Evolutionary conservation across 2,888 invertebrate species (phyloP).

Genomic region (Parnassius orleans): DNA sequence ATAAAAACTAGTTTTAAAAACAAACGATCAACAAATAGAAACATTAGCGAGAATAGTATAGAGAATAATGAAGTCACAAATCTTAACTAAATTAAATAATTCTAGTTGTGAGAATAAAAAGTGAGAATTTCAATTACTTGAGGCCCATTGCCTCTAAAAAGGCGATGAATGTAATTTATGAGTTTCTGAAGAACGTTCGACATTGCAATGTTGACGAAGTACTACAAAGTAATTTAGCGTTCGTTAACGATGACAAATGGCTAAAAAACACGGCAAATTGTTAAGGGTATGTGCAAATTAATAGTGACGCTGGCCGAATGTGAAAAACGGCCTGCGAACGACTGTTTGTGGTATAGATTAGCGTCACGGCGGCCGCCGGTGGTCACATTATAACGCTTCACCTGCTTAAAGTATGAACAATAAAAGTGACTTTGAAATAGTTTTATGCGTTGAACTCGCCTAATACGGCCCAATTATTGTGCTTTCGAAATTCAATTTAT

Average conservation of each 20-base stretch:
- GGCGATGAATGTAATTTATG: slow-evolving; percentile 41
- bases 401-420: slow-evolving; percentile 46
- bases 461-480: slow-evolving; percentile 14
- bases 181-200: slow-evolving; percentile 35
- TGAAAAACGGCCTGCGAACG: slow-evolving; percentile 53
- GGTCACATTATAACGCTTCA: slow-evolving; percentile 42
- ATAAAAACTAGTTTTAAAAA: not conserved
- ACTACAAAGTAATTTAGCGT: slow-evolving; percentile 34
- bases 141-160: slow-evolving; percentile 32
- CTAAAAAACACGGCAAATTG: slow-evolving; percentile 64
- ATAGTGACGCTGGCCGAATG: slow-evolving; percentile 58
- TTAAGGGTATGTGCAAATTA: slow-evolving; percentile 62
- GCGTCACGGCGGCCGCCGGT: slow-evolving; percentile 40
- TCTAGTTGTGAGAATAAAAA: slow-evolving; percentile 30
- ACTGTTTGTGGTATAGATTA: slow-evolving; percentile 56
- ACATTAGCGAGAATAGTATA: slow-evolving; percentile 27
- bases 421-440: slow-evolving; percentile 41
- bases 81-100: slow-evolving; percentile 34
- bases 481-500: slow-evolving; percentile 21
- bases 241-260: slow-evolving; percentile 68
- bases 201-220: slow-evolving; percentile 40
- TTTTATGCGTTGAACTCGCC: slow-evolving; percentile 11
- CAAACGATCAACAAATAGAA: slow-evolving; percentile 9
- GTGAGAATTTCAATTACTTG: slow-evolving; percentile 38
- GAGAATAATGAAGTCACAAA: slow-evolving; percentile 32